Base-by-base conservation (phyloP, 35 echinoderm and acorn worm species). In the Anneissia japonica region DNA sequence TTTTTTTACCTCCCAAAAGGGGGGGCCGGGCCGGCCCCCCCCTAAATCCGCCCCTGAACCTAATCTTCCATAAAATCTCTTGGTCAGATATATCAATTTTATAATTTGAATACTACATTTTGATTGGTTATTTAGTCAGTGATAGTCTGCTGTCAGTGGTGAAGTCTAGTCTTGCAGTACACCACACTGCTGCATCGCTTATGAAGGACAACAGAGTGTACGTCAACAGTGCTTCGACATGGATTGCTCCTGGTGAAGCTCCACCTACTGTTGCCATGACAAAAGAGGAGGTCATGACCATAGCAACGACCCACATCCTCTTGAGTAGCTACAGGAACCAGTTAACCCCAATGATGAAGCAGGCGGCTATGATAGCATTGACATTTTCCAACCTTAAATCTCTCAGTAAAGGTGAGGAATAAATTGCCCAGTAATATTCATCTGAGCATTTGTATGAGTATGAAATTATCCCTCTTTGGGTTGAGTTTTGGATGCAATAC, bases 241-340 rank as follows among this genome's bases (percentile, higher is more conserved):
- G 38, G 35, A 39, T 40, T 40, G 37, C 36, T 26, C 79, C 79
- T 12, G 38, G 36, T 39, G 35, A 36, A 38, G 26, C 38, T 9
- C 79, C 14, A 39, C 34, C 35, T 10, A 36, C 79, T 13, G 36
- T 39, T 38, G 36, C 35, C 12, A 81, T 81, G 79, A 81, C 35
- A 11, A 37, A 30, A 39, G 37, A 81, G 17, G 79, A 81, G 28
- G 36, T 81, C 35, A 81, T 81, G 79, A 38, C 79, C 79, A 81
- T 81, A 29, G 79, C 79, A 81, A 81, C 79, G 38, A 39, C 38
- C 7, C 38, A 81, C 38, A 39, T 81, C 5, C n/a, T 81, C 11
- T 21, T 81, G 38, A 37, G 79, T 38, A 36, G 38, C 79, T 81
- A 81, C 28, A 81, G 79, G 23, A 81, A 81, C 37, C 79, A 81